These are phyloP conservation scores for Ceratina australensis DNA, from an alignment of 1,140 invertebrate genomes.

Conservation along the genomic window DNA sequence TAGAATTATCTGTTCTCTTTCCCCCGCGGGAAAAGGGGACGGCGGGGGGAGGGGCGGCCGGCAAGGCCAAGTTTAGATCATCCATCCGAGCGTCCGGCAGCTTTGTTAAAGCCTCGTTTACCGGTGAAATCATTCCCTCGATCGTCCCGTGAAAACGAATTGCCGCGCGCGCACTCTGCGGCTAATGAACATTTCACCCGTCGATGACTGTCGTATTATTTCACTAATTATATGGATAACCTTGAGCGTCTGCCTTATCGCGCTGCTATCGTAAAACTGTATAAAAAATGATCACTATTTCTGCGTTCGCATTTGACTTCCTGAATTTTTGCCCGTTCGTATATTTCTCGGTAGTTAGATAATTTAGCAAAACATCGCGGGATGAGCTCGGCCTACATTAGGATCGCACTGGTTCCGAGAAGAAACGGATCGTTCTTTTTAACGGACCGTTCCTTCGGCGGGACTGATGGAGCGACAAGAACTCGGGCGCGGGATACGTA, in stretches of 20 bases:
- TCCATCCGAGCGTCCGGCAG: slow-evolving; percentile 17
- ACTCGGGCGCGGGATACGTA: slow-evolving; percentile 7
- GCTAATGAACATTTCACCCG: too few relatives aligned
- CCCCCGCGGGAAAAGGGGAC: too few relatives aligned
- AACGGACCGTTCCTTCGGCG: slow-evolving; percentile 27
- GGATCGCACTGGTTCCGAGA: slow-evolving; percentile 27
- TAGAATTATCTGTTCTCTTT: slow-evolving; percentile 50
- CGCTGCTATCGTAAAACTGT: too few relatives aligned
- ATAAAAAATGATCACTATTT: too few relatives aligned
- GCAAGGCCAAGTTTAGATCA: slow-evolving; percentile 71
- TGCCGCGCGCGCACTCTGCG: too few relatives aligned
- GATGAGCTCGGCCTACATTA: slow-evolving; percentile 40
- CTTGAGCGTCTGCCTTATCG: too few relatives aligned
- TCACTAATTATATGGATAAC: too few relatives aligned
- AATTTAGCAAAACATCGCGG: slow-evolving; percentile 35
- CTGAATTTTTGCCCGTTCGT: background rate
- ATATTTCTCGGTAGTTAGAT: slow-evolving; percentile 7
- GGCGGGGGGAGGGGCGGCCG: slow-evolving; percentile 4
- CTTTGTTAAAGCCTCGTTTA: slow-evolving; percentile 13
- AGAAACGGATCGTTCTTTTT: slow-evolving; percentile 28
- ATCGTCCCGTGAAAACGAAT: background rate
- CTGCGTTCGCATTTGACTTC: background rate
- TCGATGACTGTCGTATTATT: too few relatives aligned
- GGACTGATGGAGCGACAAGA: slow-evolving; percentile 35
- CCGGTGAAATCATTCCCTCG: background rate